These are phyloP conservation scores for Mya arenaria DNA, from an alignment of 1,140 invertebrate species.

Conservation along the genomic window DNA sequence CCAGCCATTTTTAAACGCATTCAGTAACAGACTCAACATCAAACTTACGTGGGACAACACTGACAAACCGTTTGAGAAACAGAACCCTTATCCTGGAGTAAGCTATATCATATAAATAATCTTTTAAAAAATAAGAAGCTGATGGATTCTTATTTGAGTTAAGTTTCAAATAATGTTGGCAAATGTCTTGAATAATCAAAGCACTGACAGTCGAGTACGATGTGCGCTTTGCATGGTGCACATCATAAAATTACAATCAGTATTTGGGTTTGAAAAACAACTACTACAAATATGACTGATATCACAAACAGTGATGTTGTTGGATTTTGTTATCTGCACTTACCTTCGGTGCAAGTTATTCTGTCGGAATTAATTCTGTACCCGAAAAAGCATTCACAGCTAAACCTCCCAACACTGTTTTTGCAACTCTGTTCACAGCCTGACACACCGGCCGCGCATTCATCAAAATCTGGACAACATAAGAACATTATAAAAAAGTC, in stretches of 20 bases:
- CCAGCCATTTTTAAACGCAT: background rate
- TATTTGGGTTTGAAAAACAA: background rate
- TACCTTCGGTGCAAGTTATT: conserved; percentile 23
- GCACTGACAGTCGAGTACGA: background rate
- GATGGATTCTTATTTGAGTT: background rate
- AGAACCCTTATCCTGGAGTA: too few species aligned
- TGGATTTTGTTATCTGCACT: background rate
- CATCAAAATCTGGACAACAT: conserved; percentile 45
- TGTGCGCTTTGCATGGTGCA: background rate
- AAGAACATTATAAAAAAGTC: background rate
- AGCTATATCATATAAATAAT: too few species aligned
- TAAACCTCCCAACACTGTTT: conserved; percentile 33
- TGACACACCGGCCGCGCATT: conserved; percentile 32
- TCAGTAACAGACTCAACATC: background rate
- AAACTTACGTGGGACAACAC: too few species aligned
- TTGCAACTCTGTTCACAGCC: conserved; percentile 46
- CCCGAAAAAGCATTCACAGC: conserved; percentile 45
- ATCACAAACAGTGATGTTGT: background rate
- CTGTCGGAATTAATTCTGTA: conserved; percentile 20
- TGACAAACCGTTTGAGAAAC: too few species aligned
- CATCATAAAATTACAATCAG: background rate
- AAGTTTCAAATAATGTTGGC: background rate
- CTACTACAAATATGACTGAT: background rate
- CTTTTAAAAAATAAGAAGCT: too few species aligned
- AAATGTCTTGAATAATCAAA: background rate